Conservation (phyloP, 1,140 invertebrate genomes). For the Bursaphelenchus mucronatus region DNA sequence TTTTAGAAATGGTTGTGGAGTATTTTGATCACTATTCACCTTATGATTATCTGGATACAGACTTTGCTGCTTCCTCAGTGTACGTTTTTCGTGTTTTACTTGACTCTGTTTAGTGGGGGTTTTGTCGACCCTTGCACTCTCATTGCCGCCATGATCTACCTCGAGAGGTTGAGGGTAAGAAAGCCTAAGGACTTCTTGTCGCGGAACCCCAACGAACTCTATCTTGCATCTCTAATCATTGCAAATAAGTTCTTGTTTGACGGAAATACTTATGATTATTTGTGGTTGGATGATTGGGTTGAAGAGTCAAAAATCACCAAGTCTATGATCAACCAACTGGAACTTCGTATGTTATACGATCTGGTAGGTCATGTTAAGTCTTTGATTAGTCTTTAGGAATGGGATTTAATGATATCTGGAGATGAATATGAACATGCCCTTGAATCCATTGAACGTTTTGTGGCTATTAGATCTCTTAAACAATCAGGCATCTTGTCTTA, state of each 20-base stretch:
- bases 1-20: conserved; percentile 52
- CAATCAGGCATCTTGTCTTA: conserved; percentile 25
- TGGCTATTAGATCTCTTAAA: conserved; percentile 18
- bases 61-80: conserved; percentile 25
- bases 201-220: conserved; percentile 51
- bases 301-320: conserved; percentile 13
- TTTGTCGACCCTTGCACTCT: conserved; percentile 48
- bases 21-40: conserved; percentile 46
- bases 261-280: conserved; percentile 43
- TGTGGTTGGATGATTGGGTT: conserved; percentile 54
- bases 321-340: conserved; percentile 34
- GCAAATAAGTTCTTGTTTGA: conserved; percentile 56
- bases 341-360: conserved; percentile 25
- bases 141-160: conserved; percentile 52
- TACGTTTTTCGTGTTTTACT: conserved; percentile 2
- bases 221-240: conserved; percentile 49
- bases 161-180: conserved; percentile 43
- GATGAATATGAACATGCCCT: conserved; percentile 26
- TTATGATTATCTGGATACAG: conserved; percentile 45
- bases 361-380: conserved; percentile 26
- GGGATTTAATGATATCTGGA: conserved; percentile 23
- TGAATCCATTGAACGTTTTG: conserved; percentile 19
- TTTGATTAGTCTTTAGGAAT: conserved; percentile 25
- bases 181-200: conserved; percentile 38
- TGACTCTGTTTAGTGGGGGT: conserved; percentile 22